These are phyloP conservation scores for Argyra leucocephala DNA, from an alignment of 2,888 invertebrate species.

Conservation along the genomic window DNA sequence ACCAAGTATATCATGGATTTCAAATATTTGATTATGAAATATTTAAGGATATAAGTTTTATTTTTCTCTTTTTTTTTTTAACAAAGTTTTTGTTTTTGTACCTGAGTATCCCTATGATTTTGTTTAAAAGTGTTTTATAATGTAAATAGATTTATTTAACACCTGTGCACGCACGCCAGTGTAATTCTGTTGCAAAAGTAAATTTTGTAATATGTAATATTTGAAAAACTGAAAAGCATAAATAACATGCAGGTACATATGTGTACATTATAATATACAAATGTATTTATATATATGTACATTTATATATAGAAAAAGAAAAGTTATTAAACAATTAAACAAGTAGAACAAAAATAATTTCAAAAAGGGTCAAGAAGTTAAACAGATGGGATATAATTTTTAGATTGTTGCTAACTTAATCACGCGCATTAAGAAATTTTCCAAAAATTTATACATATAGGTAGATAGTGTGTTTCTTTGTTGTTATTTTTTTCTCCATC, in stretches of 20 bases:
- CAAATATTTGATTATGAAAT: conserved; percentile 4
- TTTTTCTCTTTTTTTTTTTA: neutral
- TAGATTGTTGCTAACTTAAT: neutral
- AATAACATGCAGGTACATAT: too few species aligned
- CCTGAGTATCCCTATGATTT: neutral
- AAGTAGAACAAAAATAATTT: too few species aligned
- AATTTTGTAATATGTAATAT: neutral
- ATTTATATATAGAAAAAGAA: neutral
- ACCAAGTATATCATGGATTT: neutral
- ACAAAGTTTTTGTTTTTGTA: neutral
- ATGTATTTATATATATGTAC: neutral
- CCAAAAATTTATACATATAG: neutral
- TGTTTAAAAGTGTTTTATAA: neutral
- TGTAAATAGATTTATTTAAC: conserved; percentile 8
- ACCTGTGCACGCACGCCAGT: conserved; percentile 9
- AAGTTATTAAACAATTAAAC: neutral
- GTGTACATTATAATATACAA: neutral
- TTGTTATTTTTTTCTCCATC: neutral
- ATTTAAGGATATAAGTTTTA: neutral
- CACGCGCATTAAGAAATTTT: neutral
- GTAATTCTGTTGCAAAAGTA: neutral
- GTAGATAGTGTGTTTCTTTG: too few species aligned
- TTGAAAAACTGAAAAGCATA: neutral
- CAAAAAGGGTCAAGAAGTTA: conserved; percentile 2
- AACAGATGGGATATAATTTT: neutral